phyloP scores from a whole-genome alignment of 2,888 invertebrate genomes.

The Portevinia maculata region DNA sequence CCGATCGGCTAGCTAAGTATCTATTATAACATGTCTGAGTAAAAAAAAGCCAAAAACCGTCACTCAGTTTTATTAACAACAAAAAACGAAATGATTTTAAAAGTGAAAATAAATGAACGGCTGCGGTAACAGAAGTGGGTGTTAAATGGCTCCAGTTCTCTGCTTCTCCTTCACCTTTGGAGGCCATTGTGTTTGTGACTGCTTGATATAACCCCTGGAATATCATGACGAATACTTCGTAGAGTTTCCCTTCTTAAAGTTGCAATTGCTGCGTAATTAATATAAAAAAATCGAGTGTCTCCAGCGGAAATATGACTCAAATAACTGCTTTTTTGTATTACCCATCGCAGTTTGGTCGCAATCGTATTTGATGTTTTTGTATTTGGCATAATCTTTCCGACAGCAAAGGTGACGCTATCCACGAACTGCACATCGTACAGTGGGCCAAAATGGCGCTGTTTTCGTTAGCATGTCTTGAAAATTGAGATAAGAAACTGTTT shows the following conservation, averaged over 20 bases:
- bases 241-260: constrained; percentile 33
- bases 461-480: background rate
- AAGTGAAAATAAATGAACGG: constrained; percentile 37
- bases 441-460: constrained; percentile 11
- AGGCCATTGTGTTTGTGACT: constrained; percentile 1
- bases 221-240: constrained; percentile 1
- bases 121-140: constrained; percentile 29
- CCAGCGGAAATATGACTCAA: constrained; percentile 43
- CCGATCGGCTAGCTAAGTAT: constrained; percentile 7
- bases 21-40: constrained; percentile 27
- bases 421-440: constrained; percentile 3
- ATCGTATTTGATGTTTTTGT: background rate
- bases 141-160: constrained; percentile 56
- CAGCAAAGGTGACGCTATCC: constrained; percentile 17
- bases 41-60: constrained; percentile 18
- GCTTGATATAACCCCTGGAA: constrained; percentile 31
- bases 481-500: background rate
- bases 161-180: constrained; percentile 19
- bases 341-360: constrained; percentile 12
- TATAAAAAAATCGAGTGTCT: constrained; percentile 4
- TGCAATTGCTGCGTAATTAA: constrained; percentile 29
- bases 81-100: constrained; percentile 36
- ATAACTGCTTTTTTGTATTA: constrained; percentile 35
- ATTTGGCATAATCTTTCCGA: constrained; percentile 5
- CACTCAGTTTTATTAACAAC: constrained; percentile 25